Base-by-base conservation (phyloP, 2,888 invertebrate genomes). In the Biston stratarius region DNA sequence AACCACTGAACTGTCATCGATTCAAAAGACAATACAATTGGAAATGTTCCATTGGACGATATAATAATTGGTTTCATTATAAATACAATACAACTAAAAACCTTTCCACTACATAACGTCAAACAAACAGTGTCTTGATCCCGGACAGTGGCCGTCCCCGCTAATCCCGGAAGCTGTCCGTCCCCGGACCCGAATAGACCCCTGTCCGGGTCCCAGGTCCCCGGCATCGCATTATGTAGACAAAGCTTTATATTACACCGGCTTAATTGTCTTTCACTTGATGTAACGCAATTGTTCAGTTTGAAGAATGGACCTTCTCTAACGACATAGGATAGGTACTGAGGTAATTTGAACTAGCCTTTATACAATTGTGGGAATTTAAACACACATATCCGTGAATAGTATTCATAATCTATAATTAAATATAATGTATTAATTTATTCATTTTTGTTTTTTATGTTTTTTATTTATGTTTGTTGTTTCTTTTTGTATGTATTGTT, bases 221-320 rank as follows among this genome's bases (percentile, higher is more conserved):
- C 73, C 61, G 64, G 71, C 49, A 70, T 62, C 67, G 71, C 69
- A 72, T 74, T 74, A 73, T 71, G 68, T 72, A 70, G 70, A 72
- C 74, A 72, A 74, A 73, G 71, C 72, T 69, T 74, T 70, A 72
- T 69, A 66, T 65, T 63, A 69, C 63, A 58, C 70, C 66, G 64
- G 56, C 68, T 75, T 72, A 72, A 73, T 75, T 72, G 72, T 73
- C 73, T 70, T 70, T 68, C 67, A 71, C 69, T 73, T 68, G 69
- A 63, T 70, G 70, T 69, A 65, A 73, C 65, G 53, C 72, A 68
- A 72, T 71, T 72, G 70, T 74, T 65, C 66, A 66, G 60, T 58
- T 69, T 71, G 64, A 71, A 70, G 74, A 73, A 74, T 70, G 59
- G 71, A 65, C 62, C 61, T 45, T 52, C 59, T 36, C 34, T 47